Conservation (phyloP, 2,888 invertebrate species). For the Conus canariensis region DNA sequence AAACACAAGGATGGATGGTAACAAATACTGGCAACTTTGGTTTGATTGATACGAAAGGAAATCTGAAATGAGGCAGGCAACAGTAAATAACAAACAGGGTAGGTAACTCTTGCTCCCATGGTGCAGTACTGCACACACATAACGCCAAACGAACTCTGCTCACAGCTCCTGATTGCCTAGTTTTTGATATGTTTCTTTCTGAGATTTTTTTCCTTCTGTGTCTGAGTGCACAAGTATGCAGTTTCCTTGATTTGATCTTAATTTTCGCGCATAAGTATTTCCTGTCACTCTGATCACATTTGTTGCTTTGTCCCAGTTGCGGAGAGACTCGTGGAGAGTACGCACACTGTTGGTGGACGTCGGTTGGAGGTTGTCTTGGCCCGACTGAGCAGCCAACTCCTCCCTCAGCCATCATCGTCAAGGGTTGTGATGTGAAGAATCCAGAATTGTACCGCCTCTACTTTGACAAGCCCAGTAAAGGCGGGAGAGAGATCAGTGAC, state of each 20-base stretch:
- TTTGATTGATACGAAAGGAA: too few species aligned
- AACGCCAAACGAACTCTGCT: too few species aligned
- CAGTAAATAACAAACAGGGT: too few species aligned
- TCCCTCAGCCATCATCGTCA: constrained; percentile 26
- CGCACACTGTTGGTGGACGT: constrained; percentile 11
- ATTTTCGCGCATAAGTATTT: too few species aligned
- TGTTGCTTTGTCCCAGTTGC: constrained; percentile 13
- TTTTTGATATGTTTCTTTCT: neutral
- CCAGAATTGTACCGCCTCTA: constrained; percentile 17
- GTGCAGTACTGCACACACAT: too few species aligned
- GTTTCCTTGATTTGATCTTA: neutral
- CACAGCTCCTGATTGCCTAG: neutral
- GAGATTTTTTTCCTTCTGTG: neutral
- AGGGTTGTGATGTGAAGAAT: neutral
- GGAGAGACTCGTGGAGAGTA: neutral
- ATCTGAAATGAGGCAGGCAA: too few species aligned
- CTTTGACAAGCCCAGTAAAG: constrained; percentile 35
- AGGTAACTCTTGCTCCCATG: too few species aligned
- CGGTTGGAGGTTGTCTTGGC: constrained; percentile 30
- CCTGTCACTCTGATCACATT: neutral
- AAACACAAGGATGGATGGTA: too few species aligned
- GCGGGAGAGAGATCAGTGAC: constrained; percentile 31
- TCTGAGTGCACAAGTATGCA: neutral
- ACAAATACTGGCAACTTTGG: too few species aligned
- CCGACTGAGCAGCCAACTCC: neutral